These are phyloP conservation scores for Tinamus guttatus DNA, from an alignment of 2,113 vertebrate species.

Conservation along the genomic window DNA sequence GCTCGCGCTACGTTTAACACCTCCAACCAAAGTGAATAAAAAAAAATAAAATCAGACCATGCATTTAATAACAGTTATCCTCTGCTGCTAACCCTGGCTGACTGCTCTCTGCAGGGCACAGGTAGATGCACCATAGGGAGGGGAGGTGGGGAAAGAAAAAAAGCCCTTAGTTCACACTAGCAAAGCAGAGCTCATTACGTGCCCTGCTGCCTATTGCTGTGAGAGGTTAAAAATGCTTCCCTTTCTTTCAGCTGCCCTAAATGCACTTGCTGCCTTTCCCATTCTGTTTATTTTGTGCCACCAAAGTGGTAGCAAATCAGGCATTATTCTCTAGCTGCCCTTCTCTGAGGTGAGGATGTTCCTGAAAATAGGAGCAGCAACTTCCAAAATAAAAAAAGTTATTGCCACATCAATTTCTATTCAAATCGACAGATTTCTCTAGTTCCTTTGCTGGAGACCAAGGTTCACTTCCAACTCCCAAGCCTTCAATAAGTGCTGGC, in stretches of 20 bases:
- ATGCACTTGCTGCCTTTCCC: slow-evolving; percentile 41
- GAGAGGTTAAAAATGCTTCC: slow-evolving; percentile 31
- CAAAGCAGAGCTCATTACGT: slow-evolving; percentile 53
- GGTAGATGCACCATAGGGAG: neutral
- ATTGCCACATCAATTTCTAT: slow-evolving; percentile 51
- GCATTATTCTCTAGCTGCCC: slow-evolving; percentile 21
- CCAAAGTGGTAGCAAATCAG: slow-evolving; percentile 28
- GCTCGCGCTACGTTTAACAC: neutral
- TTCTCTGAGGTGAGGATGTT: slow-evolving; percentile 19
- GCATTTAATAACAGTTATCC: neutral
- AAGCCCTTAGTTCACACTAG: slow-evolving; percentile 19
- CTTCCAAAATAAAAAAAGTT: neutral
- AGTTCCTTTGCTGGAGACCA: slow-evolving; percentile 56
- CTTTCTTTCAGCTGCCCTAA: slow-evolving; percentile 46
- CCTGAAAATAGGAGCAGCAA: slow-evolving; percentile 19
- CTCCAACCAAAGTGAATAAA: neutral
- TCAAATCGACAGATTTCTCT: slow-evolving; percentile 52
- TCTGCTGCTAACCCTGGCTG: slow-evolving; percentile 30
- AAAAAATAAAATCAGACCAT: neutral
- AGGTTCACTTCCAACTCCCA: slow-evolving; percentile 66
- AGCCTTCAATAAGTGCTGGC: slow-evolving; percentile 62
- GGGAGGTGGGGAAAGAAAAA: slow-evolving; percentile 18
- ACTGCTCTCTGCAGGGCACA: neutral
- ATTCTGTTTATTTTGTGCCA: slow-evolving; percentile 60
- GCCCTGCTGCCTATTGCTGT: slow-evolving; percentile 34